Percentiles rank a stretch among this genome's conserved stretches.
These are phyloP conservation scores for Tyrannus savana DNA, from an alignment of 2,113 vertebrate species.

Conservation along the genomic window DNA sequence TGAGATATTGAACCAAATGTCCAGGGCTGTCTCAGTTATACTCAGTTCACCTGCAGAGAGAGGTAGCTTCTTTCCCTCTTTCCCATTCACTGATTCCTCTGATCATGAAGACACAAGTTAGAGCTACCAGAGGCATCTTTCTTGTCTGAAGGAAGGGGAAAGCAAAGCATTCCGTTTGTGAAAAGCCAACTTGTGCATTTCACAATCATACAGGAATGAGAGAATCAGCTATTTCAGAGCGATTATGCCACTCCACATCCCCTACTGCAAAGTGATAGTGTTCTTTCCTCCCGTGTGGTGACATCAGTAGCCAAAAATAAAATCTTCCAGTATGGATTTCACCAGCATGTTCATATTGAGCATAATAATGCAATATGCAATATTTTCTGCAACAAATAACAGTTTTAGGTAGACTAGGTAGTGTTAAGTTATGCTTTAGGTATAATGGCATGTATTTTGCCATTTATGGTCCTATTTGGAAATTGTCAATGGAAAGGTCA, in stretches of 20 bases:
- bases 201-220: background rate
- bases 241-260: fast-evolving
- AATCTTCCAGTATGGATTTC: background rate
- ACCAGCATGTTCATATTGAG: background rate
- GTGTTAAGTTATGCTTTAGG: background rate
- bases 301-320: background rate
- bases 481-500: background rate
- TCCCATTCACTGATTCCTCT: background rate
- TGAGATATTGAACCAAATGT: background rate
- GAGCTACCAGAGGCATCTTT: background rate
- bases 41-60: background rate
- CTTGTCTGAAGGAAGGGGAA: background rate
- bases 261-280: background rate
- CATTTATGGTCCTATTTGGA: background rate
- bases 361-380: background rate
- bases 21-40: background rate
- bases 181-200: background rate
- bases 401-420: background rate
- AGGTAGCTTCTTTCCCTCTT: background rate
- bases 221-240: background rate
- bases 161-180: background rate
- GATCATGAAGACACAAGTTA: background rate
- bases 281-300: background rate
- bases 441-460: background rate
- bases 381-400: background rate